Percentiles rank a stretch among this genome's conserved stretches.
phyloP scores from a whole-genome alignment of 2,888 invertebrate species.

The Archips xylosteana region DNA sequence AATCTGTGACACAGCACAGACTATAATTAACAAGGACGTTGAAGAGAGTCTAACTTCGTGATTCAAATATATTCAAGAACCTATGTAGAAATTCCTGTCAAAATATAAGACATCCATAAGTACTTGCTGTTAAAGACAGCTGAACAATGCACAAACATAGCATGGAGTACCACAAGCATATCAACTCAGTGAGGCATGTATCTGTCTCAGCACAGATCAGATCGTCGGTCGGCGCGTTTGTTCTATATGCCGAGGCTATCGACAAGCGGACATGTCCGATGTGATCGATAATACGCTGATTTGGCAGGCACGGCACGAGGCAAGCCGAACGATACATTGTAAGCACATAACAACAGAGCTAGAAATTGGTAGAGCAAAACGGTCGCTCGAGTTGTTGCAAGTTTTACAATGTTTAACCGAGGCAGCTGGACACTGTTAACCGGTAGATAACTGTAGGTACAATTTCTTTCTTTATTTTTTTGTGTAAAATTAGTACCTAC shows the following conservation, averaged over 20 bases:
- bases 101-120: not conserved
- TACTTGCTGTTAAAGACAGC: not conserved
- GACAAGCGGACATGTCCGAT: slow-evolving; percentile 26
- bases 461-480: too few species aligned
- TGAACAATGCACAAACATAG: not conserved
- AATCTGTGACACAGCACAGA: too few species aligned
- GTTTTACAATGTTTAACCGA: not conserved
- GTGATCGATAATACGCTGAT: slow-evolving; percentile 26
- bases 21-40: too few species aligned
- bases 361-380: not conserved
- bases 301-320: slow-evolving; percentile 21
- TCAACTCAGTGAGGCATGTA: slow-evolving; percentile 27
- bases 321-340: not conserved
- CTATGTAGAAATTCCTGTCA: not conserved
- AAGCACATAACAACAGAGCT: not conserved
- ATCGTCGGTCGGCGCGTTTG: slow-evolving; percentile 44
- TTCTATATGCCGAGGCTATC: slow-evolving; percentile 16
- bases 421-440: too few species aligned
- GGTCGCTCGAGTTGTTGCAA: not conserved
- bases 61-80: not conserved
- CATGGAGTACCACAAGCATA: slow-evolving; percentile 6
- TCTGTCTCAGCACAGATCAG: slow-evolving; percentile 25
- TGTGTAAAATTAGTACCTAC: too few species aligned
- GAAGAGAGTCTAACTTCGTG: too few species aligned
- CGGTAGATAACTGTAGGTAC: too few species aligned